Percentiles rank a stretch among this genome's conserved stretches.
These are phyloP conservation scores for Phataginus tricuspis DNA, from an alignment of 2,797 vertebrate genomes.

Conservation along the genomic window DNA sequence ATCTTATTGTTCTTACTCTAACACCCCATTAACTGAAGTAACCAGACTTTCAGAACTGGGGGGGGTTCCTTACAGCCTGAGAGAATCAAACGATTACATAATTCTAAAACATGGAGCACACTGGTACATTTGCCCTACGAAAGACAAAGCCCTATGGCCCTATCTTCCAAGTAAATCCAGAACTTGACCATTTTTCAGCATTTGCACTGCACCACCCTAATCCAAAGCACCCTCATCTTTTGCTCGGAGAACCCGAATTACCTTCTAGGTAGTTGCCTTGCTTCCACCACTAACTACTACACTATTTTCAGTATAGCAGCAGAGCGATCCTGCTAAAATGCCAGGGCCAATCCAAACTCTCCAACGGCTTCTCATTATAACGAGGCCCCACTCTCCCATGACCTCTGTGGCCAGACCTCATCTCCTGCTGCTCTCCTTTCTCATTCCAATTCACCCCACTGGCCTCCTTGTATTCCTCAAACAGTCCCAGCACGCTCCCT, in stretches of 20 bases:
- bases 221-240: neutral
- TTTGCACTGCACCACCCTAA: neutral
- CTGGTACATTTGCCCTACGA: too few species aligned
- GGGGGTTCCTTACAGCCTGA: neutral
- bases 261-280: neutral
- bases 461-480: neutral
- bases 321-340: neutral
- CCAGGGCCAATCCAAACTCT: neutral
- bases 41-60: neutral
- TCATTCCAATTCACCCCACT: neutral
- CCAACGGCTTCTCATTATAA: neutral
- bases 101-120: too few species aligned
- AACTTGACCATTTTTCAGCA: neutral
- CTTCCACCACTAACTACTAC: neutral
- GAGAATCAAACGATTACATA: neutral
- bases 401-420: neutral
- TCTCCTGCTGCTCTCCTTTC: neutral
- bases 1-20: neutral
- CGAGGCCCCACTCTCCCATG: neutral
- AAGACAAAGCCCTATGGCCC: neutral
- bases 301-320: neutral
- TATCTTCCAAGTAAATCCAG: neutral
- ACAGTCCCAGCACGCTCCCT: neutral
- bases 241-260: neutral
- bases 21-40: neutral